A percentile compares a stretch with the other conserved stretches of the same genome.
These are phyloP conservation scores for Calonectris borealis DNA, from an alignment of 2,113 vertebrate species.

Conservation along the genomic window DNA sequence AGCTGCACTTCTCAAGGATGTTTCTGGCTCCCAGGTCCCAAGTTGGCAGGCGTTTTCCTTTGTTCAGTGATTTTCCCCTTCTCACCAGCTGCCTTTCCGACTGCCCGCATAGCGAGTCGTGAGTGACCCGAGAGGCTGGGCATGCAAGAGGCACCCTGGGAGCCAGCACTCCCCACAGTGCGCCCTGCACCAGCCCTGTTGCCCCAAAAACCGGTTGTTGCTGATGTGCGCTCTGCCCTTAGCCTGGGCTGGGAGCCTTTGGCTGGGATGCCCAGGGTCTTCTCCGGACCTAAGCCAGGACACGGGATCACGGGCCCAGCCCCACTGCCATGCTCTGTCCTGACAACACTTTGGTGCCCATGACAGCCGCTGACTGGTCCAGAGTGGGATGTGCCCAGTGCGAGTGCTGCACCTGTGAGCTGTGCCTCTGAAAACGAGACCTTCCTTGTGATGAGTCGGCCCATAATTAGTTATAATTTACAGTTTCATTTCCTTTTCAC, in stretches of 20 bases:
- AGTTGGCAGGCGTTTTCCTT: not conserved
- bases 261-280: not conserved
- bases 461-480: not conserved
- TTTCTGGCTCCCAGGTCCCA: not conserved
- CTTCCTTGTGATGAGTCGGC: not conserved
- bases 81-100: accelerated
- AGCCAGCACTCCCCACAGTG: accelerated
- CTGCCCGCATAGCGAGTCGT: accelerated
- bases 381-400: not conserved
- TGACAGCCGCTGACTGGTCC: not conserved
- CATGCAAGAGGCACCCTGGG: accelerated
- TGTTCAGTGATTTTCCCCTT: not conserved
- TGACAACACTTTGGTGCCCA: not conserved
- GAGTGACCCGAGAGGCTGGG: not conserved
- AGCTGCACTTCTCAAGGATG: not conserved
- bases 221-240: not conserved
- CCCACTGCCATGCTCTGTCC: accelerated
- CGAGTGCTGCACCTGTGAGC: accelerated
- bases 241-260: too few relatives aligned
- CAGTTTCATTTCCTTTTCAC: not conserved
- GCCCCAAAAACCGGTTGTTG: not conserved
- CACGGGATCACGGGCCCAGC: accelerated
- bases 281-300: not conserved
- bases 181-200: accelerated
- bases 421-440: not conserved